Base-by-base conservation (phyloP, 2,797 vertebrate species). In the Dendrocincla tyrannina region DNA sequence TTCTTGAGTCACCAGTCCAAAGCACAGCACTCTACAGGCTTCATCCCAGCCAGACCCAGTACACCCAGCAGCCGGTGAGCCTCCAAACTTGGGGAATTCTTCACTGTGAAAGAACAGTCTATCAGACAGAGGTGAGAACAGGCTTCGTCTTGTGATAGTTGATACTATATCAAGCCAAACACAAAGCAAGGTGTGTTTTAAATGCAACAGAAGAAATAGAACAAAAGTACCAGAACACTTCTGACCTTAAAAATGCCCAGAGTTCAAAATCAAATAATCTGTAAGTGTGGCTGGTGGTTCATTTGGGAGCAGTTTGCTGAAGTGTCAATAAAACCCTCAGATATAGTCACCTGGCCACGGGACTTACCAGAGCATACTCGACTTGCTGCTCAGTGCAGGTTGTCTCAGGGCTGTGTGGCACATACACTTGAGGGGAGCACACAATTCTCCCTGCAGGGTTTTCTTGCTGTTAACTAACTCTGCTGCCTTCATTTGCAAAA, bases 351-450 rank as follows among this genome's bases (percentile, higher is more conserved):
- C 39, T 14, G 17, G 17, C 30, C 55, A 23, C 55, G 74, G 39
- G 4, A 55, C 12, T 24, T 7, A 3, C 24, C 44, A 35, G 33
- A 50, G 42, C 58, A 23, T 35, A 3, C 30, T 6, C 55, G 27
- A 44, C 41, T 35, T 30, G 32, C 28, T n/a, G 30, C 47, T 37
- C 18, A 24, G 41, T 1, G 0, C 39, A 30, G 37, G 41, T 19
- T 69, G 74, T 47, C 46, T 46, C 5, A 0, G 1, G 2, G 24
- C 35, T 28, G 6, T 11, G 20, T 24, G 64, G 12, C 56, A n/a
- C 33, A 3, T 14, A 23, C 15, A 0, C 28, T 23, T 14, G 7
- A 23, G 35, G 11, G 20, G 2, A 17, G 11, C 28, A 32, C 3
- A 0, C 20, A 22, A 0, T 56, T 77, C 85, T 74, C 37, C 60